Percentiles rank a stretch among this genome's conserved stretches.
Evolutionary conservation across 1,140 invertebrate genomes (phyloP).

Genomic region (Sweltsa coloradensis): DNA sequence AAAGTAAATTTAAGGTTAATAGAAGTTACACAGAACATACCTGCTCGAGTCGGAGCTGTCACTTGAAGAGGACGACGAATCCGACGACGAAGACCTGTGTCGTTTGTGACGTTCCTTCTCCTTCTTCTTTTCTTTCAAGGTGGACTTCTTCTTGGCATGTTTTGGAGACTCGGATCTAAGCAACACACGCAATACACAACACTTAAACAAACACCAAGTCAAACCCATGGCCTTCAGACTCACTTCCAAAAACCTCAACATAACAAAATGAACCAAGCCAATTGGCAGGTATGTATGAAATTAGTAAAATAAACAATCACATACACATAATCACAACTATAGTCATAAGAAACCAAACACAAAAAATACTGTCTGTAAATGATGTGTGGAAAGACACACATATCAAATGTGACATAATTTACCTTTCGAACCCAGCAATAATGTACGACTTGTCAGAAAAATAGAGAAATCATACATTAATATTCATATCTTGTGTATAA

Average conservation of each 20-base stretch:
- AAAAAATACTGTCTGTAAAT: too few species aligned
- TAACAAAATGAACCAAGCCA: too few species aligned
- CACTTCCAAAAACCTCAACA: too few species aligned
- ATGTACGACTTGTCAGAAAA: constrained; percentile 18
- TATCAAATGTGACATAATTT: constrained; percentile 5
- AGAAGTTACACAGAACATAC: too few species aligned
- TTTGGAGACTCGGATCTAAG: constrained; percentile 14
- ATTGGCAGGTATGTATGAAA: too few species aligned
- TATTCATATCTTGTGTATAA: too few species aligned
- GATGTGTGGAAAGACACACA: background rate
- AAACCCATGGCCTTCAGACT: too few species aligned
- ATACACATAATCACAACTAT: too few species aligned
- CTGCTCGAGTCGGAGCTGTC: constrained; percentile 12
- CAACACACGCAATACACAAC: background rate
- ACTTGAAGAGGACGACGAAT: constrained; percentile 8
- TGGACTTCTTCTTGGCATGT: constrained; percentile 12
- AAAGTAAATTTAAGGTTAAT: too few species aligned
- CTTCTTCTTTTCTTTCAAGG: constrained; percentile 14
- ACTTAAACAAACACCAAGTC: too few species aligned
- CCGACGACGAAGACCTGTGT: constrained; percentile 8
- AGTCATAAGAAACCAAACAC: too few species aligned
- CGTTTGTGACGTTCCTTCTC: constrained; percentile 14
- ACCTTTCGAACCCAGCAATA: constrained; percentile 18
- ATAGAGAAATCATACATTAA: constrained; percentile 16
- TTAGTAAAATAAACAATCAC: too few species aligned